Conservation (phyloP, 2,797 vertebrate species). For the Margarornis squamiger region DNA sequence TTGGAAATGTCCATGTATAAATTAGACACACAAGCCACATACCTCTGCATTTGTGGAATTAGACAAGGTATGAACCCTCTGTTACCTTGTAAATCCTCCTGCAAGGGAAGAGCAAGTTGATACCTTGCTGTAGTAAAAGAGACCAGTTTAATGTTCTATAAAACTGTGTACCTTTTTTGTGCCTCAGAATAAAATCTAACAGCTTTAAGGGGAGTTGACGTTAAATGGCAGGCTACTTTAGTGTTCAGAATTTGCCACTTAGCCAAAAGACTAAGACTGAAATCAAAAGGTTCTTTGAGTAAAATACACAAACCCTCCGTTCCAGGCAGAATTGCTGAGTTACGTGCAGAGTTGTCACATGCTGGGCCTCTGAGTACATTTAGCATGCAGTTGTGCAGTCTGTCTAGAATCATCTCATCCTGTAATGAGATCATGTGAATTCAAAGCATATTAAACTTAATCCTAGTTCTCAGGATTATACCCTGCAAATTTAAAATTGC, state of each 20-base stretch:
- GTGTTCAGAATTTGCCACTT: not conserved
- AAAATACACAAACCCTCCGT: not conserved
- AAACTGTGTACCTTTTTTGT: not conserved
- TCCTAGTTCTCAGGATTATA: constrained; percentile 47
- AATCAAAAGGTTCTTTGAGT: constrained; percentile 18
- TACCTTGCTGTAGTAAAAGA: not conserved
- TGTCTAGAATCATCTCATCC: not conserved
- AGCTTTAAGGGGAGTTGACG: not conserved
- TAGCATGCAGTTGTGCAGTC: not conserved
- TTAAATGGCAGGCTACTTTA: not conserved
- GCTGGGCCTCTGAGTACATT: not conserved
- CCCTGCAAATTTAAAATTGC: constrained; percentile 19
- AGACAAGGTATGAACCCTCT: not conserved
- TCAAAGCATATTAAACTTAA: constrained; percentile 34
- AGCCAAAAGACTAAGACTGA: not conserved
- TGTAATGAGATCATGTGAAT: constrained; percentile 23
- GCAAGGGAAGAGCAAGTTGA: not conserved
- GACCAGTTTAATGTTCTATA: not conserved
- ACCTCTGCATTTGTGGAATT: not conserved
- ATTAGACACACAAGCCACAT: not conserved
- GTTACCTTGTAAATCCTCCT: not conserved
- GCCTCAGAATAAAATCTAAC: not conserved
- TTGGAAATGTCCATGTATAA: not conserved
- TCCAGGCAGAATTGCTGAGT: not conserved
- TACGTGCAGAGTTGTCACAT: not conserved